These are phyloP conservation scores for Frankliniella fusca DNA, from an alignment of 2,888 invertebrate genomes.

Conservation along the genomic window DNA sequence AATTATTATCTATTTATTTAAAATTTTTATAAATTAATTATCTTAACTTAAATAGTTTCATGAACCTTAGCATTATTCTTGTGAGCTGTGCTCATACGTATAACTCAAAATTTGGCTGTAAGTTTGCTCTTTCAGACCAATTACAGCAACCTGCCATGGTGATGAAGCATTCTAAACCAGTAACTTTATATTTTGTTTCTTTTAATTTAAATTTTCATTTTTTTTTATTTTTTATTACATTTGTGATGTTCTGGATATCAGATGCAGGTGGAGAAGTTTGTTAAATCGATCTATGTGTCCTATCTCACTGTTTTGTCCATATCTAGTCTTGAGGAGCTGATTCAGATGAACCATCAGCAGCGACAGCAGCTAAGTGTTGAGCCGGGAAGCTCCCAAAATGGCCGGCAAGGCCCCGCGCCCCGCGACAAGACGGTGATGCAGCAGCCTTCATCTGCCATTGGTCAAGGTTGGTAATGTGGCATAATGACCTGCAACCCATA, in stretches of 20 bases:
- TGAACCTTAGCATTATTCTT: not conserved
- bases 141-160: slow-evolving; percentile 6
- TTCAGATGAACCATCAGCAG: slow-evolving; percentile 22
- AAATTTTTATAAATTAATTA: not conserved
- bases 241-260: not conserved
- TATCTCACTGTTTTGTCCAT: slow-evolving; percentile 13
- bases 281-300: not conserved
- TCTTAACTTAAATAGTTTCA: not conserved
- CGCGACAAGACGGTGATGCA: not conserved
- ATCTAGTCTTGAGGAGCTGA: slow-evolving; percentile 24
- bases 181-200: not conserved
- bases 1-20: not conserved
- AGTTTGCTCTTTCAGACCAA: not conserved
- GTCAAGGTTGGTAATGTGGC: slow-evolving; percentile 26
- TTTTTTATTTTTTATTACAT: not conserved
- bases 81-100: too few species aligned
- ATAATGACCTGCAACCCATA: not conserved
- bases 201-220: not conserved
- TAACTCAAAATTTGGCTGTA: not conserved
- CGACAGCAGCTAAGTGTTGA: slow-evolving; percentile 19
- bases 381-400: slow-evolving; percentile 5
- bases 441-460: not conserved
- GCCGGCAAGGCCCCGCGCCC: not conserved
- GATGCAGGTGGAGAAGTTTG: not conserved
- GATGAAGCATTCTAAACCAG: not conserved